Conservation (phyloP, 2,888 invertebrate species). For the Acholoe squamosa region DNA sequence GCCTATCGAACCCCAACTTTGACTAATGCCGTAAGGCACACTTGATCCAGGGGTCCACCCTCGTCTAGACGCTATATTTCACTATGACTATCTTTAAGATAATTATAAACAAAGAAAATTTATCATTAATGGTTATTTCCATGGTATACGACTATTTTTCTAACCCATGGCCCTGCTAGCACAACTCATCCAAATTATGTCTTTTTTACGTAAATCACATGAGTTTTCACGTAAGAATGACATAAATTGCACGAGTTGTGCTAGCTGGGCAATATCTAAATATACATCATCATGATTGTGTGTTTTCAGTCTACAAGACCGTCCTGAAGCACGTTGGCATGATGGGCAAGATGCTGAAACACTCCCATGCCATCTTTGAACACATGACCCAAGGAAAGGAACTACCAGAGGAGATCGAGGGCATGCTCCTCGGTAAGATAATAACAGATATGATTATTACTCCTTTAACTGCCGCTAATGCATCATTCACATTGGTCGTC, state of each 20-base stretch:
- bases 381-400: background rate
- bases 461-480: too few species aligned
- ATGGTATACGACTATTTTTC: background rate
- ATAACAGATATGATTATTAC: too few species aligned
- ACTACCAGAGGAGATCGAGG: slow-evolving; percentile 20
- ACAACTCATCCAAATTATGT: too few species aligned
- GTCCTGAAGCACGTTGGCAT: background rate
- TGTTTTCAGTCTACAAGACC: slow-evolving; percentile 35
- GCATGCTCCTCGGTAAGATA: slow-evolving; percentile 4
- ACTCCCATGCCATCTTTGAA: background rate
- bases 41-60: background rate
- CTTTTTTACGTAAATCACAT: too few species aligned
- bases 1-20: too few species aligned
- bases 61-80: background rate
- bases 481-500: too few species aligned
- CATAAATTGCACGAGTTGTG: too few species aligned
- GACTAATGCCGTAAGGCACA: too few species aligned
- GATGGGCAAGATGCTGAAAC: background rate
- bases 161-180: background rate
- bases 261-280: background rate
- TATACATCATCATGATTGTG: too few species aligned
- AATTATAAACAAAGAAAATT: background rate
- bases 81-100: background rate
- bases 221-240: too few species aligned
- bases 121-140: background rate